Base-by-base conservation (phyloP, 2,888 invertebrate genomes). In the Dermolepida albohirtum region DNA sequence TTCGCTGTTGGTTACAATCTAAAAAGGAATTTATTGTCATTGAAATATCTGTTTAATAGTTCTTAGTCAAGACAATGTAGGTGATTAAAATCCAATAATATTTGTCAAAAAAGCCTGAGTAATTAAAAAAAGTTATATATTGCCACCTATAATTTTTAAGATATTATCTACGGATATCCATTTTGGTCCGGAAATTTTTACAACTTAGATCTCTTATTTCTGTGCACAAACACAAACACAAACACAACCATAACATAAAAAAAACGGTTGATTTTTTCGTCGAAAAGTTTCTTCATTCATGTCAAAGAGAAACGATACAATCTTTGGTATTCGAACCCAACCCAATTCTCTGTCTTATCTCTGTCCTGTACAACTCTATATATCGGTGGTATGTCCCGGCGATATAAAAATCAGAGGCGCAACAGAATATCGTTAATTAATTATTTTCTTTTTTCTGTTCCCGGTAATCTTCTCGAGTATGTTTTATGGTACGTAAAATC, bases 251-350 rank as follows among this genome's bases (percentile, higher is more conserved):
- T 44, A 59, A 59, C 27, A 44, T 44, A 59, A 44, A 54, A 39
- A 16, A 54, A 44, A 34, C 14, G 43, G n/a, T 59, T 27, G 44
- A 27, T 59, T 59, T 57, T 59, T 59, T 44, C 44, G 29, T 44
- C 44, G 44, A 34, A 52, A 34, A 59, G 41, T 59, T 59, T 59
- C 59, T 74, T 73, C 73, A 74, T 74, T 74, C 73, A 74, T 73
- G 73, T 74, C 74, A 71, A 70, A 59, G 43, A 34, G 34, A 40
- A 29, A 44, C 44, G 72, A 66, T 72, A 70, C 70, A 72, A 75
- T 75, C 65, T 69, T 66, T 67, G 74, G 74, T 72, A 74, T 74
- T 74, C 69, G 68, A 64, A 71, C 73, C 74, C 74, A 75, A 70
- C 75, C 75, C 72, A 74, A 70, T 51, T 71, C 68, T 71, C 22